Evolutionary conservation across 2,888 invertebrate genomes (phyloP).

Genomic region (Scaptomyza cyrtandrae): DNA sequence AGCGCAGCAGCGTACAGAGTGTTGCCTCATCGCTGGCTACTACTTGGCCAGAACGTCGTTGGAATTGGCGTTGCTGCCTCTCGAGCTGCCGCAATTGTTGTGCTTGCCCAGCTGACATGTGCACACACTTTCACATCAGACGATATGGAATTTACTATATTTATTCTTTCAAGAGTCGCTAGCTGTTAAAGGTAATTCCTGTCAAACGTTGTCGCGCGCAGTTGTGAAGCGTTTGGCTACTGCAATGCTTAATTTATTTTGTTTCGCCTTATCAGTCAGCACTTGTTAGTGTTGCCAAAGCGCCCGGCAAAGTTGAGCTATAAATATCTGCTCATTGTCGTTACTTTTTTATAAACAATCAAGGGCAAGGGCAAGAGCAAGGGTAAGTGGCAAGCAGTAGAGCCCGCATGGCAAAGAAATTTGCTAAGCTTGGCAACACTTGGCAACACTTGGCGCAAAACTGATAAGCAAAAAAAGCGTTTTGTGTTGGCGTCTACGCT

Average conservation of each 20-base stretch:
- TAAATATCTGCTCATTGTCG: conserved; percentile 29
- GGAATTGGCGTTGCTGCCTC: conserved; percentile 33
- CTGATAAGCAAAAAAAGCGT: conserved; percentile 37
- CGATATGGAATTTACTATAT: background rate
- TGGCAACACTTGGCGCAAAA: conserved; percentile 57
- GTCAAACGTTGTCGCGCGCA: conserved; percentile 42
- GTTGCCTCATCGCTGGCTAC: conserved; percentile 74
- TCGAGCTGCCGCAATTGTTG: conserved; percentile 14
- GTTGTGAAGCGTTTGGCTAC: conserved; percentile 37
- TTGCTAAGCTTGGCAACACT: conserved; percentile 52
- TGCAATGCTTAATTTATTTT: conserved; percentile 33
- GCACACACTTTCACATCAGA: conserved; percentile 17
- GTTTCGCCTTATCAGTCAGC: conserved; percentile 51
- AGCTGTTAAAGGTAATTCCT: conserved; percentile 48
- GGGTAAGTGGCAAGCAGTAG: background rate
- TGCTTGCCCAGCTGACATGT: conserved; percentile 35
- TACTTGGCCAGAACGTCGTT: conserved; percentile 80
- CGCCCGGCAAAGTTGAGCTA: conserved; percentile 9
- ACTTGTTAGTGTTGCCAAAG: conserved; percentile 54
- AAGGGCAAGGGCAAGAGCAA: conserved; percentile 17
- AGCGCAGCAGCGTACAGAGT: conserved; percentile 76
- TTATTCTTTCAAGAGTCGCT: background rate
- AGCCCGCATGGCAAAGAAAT: conserved; percentile 37
- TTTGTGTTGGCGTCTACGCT: conserved; percentile 46
- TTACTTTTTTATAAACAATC: conserved; percentile 36